These are phyloP conservation scores for Bruchidius siliquastri DNA, from an alignment of 2,888 invertebrate species.

Conservation along the genomic window DNA sequence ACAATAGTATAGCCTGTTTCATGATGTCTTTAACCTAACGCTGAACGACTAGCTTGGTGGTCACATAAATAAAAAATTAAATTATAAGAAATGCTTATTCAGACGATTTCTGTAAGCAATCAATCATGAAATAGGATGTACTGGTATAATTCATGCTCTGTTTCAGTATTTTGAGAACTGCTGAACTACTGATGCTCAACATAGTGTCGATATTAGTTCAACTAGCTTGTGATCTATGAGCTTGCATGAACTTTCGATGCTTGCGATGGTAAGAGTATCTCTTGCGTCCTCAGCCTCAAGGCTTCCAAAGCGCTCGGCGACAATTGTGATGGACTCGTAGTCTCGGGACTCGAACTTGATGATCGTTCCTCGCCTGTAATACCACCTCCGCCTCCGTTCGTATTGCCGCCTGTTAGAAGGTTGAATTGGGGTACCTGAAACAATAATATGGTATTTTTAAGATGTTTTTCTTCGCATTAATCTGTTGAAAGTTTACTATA, in stretches of 20 bases:
- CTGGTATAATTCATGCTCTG: no score
- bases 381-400: neutral
- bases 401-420: neutral
- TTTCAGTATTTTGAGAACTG: no score
- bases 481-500: no score
- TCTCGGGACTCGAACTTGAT: conserved; percentile 43
- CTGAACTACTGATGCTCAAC: no score
- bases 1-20: no score
- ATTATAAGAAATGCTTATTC: no score
- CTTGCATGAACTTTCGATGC: conserved; percentile 42
- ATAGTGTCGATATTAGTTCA: conserved; percentile 25
- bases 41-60: no score
- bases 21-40: no score
- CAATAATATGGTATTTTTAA: neutral
- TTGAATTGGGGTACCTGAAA: conserved; percentile 12
- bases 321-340: conserved; percentile 34
- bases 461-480: neutral
- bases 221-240: conserved; percentile 26
- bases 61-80: no score
- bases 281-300: conserved; percentile 50
- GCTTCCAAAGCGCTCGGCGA: conserved; percentile 48
- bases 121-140: no score
- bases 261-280: conserved; percentile 37
- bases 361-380: conserved; percentile 36
- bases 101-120: no score